Evolutionary conservation across 2,113 vertebrate genomes (phyloP), one percentile per base, ranked within the genome.

Genomic region (Cacatua alba): DNA sequence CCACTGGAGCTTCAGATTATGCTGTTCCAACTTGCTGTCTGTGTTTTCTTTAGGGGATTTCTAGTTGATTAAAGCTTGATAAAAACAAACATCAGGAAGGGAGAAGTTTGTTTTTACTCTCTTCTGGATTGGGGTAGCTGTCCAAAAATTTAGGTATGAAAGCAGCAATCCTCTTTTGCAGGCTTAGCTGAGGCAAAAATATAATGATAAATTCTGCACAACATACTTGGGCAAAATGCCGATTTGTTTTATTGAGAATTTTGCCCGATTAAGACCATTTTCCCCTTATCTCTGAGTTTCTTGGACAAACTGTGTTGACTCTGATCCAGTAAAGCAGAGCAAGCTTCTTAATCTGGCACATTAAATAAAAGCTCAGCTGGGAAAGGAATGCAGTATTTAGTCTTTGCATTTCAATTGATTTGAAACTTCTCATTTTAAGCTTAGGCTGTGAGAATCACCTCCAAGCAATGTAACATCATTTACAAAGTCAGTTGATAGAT

Each of bases 331-430:
- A 88, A 93, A 95, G 80, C 51, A 93, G 86, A 93, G 43, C 82
- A 94, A 86, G 60, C 72, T 94, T 86, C 90, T 94, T 97, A 93
- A 93, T 94, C 82, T 95, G 79, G 92, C 90, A 84, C 90, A 52
- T 92, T 86, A 94, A 95, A 88, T 96, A 93, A 90, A 96, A 94
- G 79, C 90, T 96, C 64, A 88, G 26, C 80, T 94, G 72, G 64
- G 77, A 70, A 95, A 92, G 35, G 76, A 97, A 88, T 72, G 43
- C 59, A 81, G 89, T 68, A 96, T 92, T 92, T 97, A 78, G 21
- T 59, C 75, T 94, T 95, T 94, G 92, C 55, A 90, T 97, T 96
- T 97, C 85, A 96, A 88, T 57, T 86, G 93, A 96, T 46, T 82
- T 7, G 19, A 91, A 94, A 83, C 25, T 86, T 88, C 55, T 86